phyloP scores from a whole-genome alignment of 2,113 vertebrate species.

The Campylomormyrus tamandua region DNA sequence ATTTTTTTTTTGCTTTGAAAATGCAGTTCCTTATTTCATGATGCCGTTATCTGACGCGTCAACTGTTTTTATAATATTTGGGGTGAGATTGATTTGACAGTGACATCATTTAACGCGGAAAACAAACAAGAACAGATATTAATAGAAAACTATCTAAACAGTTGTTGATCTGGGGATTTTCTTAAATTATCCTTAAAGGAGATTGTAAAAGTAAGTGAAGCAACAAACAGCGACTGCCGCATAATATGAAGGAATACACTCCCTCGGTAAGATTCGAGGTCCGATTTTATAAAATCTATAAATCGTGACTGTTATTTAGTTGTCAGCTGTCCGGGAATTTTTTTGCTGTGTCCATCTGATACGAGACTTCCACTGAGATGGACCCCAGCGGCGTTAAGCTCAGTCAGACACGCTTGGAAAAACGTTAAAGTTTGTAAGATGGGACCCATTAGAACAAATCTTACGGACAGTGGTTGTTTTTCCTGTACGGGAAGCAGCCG shows the following conservation, averaged over 20 bases:
- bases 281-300: not conserved
- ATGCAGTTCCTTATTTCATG: not conserved
- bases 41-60: not conserved
- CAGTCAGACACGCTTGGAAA: not conserved
- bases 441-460: not conserved
- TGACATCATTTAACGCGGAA: not conserved
- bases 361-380: not conserved
- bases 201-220: not conserved
- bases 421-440: not conserved
- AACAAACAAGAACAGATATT: not conserved
- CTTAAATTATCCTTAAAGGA: not conserved
- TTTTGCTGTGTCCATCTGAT: not conserved
- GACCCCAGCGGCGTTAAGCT: not conserved
- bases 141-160: not conserved
- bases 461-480: not conserved
- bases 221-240: not conserved
- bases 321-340: too few species aligned
- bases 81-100: not conserved
- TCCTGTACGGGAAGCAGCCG: not conserved
- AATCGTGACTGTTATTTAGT: not conserved
- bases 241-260: not conserved
- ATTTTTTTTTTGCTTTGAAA: not conserved
- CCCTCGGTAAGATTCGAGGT: not conserved
- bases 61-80: not conserved
- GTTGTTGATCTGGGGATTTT: not conserved